Conservation (phyloP, 2,888 invertebrate genomes). For the Podabrus alpinus region DNA sequence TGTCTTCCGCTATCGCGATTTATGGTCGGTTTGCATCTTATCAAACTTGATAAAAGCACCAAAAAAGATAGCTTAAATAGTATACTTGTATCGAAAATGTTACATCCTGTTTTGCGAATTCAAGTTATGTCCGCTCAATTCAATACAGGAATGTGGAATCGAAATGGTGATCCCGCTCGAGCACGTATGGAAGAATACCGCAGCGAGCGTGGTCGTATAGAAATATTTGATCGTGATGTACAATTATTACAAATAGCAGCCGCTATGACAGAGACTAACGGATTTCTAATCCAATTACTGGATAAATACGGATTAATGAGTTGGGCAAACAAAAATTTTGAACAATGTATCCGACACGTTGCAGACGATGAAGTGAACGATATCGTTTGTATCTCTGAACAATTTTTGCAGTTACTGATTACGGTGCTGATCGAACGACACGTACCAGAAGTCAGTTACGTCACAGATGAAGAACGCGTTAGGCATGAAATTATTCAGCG, state of each 20-base stretch:
- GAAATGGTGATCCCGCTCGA: constrained; percentile 94
- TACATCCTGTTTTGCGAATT: constrained; percentile 89
- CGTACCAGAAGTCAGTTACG: constrained; percentile 77
- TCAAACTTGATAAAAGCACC: constrained; percentile 71
- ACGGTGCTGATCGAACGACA: constrained; percentile 73
- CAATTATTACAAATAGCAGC: constrained; percentile 86
- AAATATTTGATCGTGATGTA: constrained; percentile 94
- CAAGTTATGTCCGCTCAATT: constrained; percentile 87
- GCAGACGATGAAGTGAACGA: constrained; percentile 87
- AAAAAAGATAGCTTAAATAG: constrained; percentile 76
- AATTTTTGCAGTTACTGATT: constrained; percentile 86
- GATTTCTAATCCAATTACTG: constrained; percentile 88
- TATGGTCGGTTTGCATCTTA: constrained; percentile 85
- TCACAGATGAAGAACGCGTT: constrained; percentile 79
- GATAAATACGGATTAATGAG: constrained; percentile 87
- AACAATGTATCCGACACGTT: constrained; percentile 60
- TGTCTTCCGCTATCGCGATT: constrained; percentile 92
- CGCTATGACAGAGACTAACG: constrained; percentile 85
- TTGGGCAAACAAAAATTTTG: constrained; percentile 78
- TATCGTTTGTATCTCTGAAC: too few relatives aligned
- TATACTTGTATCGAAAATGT: constrained; percentile 74
- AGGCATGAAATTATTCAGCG: constrained; percentile 96
- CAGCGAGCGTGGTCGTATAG: constrained; percentile 90
- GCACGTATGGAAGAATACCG: constrained; percentile 97
- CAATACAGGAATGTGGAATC: constrained; percentile 96